phyloP scores from a whole-genome alignment of 2,113 vertebrate species.

The Prionailurus bengalensis region DNA sequence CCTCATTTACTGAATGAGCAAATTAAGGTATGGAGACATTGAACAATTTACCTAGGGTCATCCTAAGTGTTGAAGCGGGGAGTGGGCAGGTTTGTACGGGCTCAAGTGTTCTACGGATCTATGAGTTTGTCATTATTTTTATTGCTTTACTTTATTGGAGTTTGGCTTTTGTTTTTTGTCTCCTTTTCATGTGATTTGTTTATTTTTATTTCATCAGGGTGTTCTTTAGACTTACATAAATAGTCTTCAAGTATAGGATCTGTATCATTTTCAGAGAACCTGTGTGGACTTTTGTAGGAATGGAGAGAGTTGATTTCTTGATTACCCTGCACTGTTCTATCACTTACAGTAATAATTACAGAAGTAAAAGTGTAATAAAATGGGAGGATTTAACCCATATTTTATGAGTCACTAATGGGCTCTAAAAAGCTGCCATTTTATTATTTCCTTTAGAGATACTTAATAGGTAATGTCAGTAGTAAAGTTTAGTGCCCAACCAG shows the following conservation, averaged over 20 bases:
- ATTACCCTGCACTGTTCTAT: conserved; percentile 79
- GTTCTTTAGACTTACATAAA: not conserved
- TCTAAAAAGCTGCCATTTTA: conserved; percentile 88
- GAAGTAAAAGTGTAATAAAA: conserved; percentile 82
- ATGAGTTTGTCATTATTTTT: not conserved
- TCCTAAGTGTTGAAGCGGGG: not conserved
- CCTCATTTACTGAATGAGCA: not conserved
- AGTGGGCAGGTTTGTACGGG: not conserved
- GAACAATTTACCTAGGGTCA: not conserved
- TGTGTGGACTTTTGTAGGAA: conserved; percentile 17
- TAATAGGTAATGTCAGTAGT: conserved; percentile 86
- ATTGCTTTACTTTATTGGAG: not conserved
- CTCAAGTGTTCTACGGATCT: not conserved
- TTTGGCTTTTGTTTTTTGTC: not conserved
- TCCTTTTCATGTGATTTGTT: not conserved
- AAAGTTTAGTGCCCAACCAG: conserved; percentile 86
- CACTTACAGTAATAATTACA: conserved; percentile 84
- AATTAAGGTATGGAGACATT: not conserved
- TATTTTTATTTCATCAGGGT: conserved; percentile 9
- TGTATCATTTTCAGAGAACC: conserved; percentile 25
- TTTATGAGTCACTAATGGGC: conserved; percentile 89
- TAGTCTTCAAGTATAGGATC: not conserved
- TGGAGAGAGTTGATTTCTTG: conserved; percentile 74
- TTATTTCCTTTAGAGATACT: conserved; percentile 88
- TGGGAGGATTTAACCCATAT: conserved; percentile 85